Percentiles rank a stretch among this genome's conserved stretches.
Evolutionary conservation across 30 jellyfish, hydroid and myxozoan species (phyloP).

Genomic region (Cassiopea xamachana): DNA sequence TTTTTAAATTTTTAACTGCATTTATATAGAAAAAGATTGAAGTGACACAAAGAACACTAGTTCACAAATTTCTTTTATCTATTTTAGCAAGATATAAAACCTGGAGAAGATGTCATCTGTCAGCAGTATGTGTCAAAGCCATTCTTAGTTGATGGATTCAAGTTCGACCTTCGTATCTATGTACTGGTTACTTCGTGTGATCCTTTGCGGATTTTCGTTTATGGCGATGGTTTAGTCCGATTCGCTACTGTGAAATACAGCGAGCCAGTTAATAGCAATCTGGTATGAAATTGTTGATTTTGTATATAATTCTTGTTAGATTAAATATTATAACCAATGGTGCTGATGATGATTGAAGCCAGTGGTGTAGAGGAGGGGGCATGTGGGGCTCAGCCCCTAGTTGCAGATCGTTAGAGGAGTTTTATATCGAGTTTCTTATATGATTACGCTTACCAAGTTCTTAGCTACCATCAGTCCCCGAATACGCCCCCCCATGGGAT

Average conservation of each 20-base stretch:
- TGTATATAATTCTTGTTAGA: not conserved
- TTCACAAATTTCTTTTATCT: not conserved
- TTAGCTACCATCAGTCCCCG: too few relatives aligned
- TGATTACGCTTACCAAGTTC: too few relatives aligned
- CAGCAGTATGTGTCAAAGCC: conserved; percentile 97
- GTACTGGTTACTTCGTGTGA: conserved; percentile 94
- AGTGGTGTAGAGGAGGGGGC: not conserved
- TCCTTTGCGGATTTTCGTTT: conserved; percentile 88
- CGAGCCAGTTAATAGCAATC: conserved; percentile 76
- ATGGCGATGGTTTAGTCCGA: conserved; percentile 95
- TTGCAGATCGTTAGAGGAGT: too few relatives aligned
- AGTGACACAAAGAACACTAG: too few relatives aligned
- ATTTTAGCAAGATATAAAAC: conserved; percentile 87
- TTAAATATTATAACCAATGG: too few relatives aligned
- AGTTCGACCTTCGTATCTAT: conserved; percentile 94
- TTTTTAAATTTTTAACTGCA: too few relatives aligned
- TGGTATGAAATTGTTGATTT: conserved; percentile 48
- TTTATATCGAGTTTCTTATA: too few relatives aligned
- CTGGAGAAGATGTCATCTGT: conserved; percentile 94
- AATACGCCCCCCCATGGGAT: too few relatives aligned
- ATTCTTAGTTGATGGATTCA: conserved; percentile 91
- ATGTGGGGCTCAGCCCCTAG: too few relatives aligned
- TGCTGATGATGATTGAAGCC: not conserved
- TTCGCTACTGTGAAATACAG: conserved; percentile 92
- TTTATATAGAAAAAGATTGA: too few relatives aligned